These are phyloP conservation scores for Daboia siamensis DNA, from an alignment of 2,113 vertebrate species.

Conservation along the genomic window DNA sequence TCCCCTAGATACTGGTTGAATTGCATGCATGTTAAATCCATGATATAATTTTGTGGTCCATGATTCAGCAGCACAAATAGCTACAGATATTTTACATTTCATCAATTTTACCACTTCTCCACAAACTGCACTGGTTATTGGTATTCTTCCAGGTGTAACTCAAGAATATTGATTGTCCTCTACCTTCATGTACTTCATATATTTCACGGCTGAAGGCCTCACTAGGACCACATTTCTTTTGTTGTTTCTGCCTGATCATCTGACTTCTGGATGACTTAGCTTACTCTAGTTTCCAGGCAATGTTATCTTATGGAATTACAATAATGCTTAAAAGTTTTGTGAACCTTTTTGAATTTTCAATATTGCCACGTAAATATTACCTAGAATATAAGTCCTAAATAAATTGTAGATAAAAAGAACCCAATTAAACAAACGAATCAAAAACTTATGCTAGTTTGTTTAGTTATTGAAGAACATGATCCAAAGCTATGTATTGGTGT, in stretches of 20 bases:
- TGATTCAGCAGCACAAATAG: neutral
- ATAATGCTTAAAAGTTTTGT: neutral
- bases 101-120: neutral
- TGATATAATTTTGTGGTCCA: neutral
- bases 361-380: neutral
- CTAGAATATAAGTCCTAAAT: neutral
- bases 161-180: neutral
- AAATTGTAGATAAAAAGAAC: neutral
- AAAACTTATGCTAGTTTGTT: neutral
- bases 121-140: neutral
- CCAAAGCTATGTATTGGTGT: neutral
- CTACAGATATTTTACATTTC: neutral
- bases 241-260: neutral
- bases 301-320: neutral
- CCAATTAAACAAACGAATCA: neutral
- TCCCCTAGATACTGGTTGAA: neutral
- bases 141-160: neutral
- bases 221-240: neutral
- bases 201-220: neutral
- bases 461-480: neutral
- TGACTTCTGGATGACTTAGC: neutral
- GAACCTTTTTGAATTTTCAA: neutral
- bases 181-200: neutral
- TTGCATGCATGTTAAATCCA: neutral
- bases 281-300: neutral